phyloP scores from a whole-genome alignment of 2,113 vertebrate genomes.

The Cyanocitta stelleri region DNA sequence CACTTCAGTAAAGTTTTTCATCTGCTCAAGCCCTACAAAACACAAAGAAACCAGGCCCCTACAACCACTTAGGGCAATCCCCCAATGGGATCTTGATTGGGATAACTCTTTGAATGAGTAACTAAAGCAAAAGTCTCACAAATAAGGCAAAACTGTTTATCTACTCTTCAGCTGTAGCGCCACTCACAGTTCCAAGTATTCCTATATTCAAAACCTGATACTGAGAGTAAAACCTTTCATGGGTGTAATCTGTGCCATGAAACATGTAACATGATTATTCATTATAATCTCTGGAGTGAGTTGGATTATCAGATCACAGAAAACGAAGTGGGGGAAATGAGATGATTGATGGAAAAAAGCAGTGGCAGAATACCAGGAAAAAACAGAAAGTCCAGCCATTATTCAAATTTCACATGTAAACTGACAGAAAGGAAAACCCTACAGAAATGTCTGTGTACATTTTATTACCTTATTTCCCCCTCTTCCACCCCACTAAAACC shows the following conservation, averaged over 20 bases:
- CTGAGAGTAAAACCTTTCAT: background rate
- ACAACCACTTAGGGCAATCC: background rate
- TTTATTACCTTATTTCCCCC: background rate
- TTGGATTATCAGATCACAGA: background rate
- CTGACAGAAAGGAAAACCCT: background rate
- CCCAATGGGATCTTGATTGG: background rate
- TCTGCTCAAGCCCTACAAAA: background rate
- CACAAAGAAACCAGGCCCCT: background rate
- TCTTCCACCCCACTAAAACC: background rate
- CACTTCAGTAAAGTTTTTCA: background rate
- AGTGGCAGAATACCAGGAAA: slow-evolving; percentile 6
- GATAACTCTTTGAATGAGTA: background rate
- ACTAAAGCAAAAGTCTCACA: background rate
- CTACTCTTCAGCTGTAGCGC: background rate
- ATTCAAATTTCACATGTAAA: background rate
- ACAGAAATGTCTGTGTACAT: background rate
- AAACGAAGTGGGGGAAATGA: background rate
- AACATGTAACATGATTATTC: background rate
- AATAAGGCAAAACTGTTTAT: background rate
- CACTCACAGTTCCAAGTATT: background rate
- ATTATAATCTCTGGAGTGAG: background rate
- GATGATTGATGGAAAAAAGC: background rate
- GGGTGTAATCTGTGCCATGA: accelerated
- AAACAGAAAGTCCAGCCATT: background rate
- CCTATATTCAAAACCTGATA: background rate